phyloP scores from a whole-genome alignment of 1,140 invertebrate genomes.

The Babylonia areolata region DNA sequence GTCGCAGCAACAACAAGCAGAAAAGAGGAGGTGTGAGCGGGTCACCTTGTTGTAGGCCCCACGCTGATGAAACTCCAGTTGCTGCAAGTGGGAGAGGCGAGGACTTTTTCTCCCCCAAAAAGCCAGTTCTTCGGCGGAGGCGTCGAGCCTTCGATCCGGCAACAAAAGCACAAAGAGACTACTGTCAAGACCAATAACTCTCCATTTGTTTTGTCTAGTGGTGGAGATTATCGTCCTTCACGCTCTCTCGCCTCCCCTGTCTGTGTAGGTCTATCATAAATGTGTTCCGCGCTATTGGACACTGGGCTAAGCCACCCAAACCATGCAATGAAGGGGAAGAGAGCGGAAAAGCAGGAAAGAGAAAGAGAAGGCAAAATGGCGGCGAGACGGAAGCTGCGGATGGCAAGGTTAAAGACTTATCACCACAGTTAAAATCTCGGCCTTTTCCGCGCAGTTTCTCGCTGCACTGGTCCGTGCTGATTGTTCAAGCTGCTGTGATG shows the following conservation, averaged over 20 bases:
- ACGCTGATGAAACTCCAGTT: conserved; percentile 38
- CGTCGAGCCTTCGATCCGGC: conserved; percentile 31
- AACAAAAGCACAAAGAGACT: conserved; percentile 29
- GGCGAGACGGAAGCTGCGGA: neutral
- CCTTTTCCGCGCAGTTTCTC: conserved; percentile 20
- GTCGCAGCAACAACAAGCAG: conserved; percentile 28
- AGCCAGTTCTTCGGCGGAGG: neutral
- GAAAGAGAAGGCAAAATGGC: conserved; percentile 24
- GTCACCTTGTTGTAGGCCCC: neutral
- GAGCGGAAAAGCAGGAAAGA: neutral
- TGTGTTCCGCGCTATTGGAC: conserved; percentile 28
- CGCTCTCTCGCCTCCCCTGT: conserved; percentile 36
- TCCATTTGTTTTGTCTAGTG: conserved; percentile 40
- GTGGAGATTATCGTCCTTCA: conserved; percentile 36
- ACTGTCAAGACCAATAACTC: conserved; percentile 42
- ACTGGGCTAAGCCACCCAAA: neutral
- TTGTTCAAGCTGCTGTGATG: conserved; percentile 26
- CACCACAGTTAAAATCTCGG: conserved; percentile 22
- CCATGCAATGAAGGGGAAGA: conserved; percentile 15
- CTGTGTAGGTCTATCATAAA: conserved; percentile 38
- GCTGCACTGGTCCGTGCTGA: conserved; percentile 8
- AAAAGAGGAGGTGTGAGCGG: neutral
- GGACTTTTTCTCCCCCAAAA: neutral
- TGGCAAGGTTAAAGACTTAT: conserved; percentile 30
- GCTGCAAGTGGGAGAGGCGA: neutral